A percentile compares a stretch with the other conserved stretches of the same genome.
These are phyloP conservation scores for Nanorana parkeri DNA, from an alignment of 2,113 vertebrate genomes.

Conservation along the genomic window DNA sequence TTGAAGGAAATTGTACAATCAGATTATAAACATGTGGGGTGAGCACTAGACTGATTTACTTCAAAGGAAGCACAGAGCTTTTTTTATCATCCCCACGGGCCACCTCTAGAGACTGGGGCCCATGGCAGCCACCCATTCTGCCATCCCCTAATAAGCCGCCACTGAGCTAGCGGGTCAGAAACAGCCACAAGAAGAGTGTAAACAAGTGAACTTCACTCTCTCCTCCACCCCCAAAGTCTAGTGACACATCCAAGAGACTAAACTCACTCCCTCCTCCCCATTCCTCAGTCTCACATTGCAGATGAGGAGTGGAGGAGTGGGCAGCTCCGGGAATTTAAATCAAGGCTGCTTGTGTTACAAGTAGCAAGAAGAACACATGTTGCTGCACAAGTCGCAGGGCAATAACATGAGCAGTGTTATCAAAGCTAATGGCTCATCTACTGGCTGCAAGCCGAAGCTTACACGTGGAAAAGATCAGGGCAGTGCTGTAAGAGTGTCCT, in stretches of 20 bases:
- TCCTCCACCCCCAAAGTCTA: conserved; percentile 21
- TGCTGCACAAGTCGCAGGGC: neutral
- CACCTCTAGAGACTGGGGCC: too few species aligned
- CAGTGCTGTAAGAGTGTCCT: neutral
- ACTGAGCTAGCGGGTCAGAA: neutral
- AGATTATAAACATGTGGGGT: too few species aligned
- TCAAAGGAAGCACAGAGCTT: too few species aligned
- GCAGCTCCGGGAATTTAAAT: neutral
- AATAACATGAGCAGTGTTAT: neutral
- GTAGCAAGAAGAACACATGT: neutral
- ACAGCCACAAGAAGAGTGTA: conserved; percentile 10
- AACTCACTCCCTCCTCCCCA: neutral
- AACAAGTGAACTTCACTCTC: conserved; percentile 36
- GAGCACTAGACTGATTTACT: too few species aligned
- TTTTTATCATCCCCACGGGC: too few species aligned
- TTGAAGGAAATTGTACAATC: too few species aligned
- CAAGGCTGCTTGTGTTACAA: neutral
- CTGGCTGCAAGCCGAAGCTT: neutral
- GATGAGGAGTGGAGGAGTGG: neutral
- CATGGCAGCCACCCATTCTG: too few species aligned
- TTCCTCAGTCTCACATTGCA: conserved; percentile 23
- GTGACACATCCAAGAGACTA: conserved; percentile 9
- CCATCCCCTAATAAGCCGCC: too few species aligned
- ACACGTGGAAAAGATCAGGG: conserved; percentile 5
- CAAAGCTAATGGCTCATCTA: neutral